Evolutionary conservation across 2,113 vertebrate species (phyloP).

Genomic region (Daphoenositta chrysoptera): DNA sequence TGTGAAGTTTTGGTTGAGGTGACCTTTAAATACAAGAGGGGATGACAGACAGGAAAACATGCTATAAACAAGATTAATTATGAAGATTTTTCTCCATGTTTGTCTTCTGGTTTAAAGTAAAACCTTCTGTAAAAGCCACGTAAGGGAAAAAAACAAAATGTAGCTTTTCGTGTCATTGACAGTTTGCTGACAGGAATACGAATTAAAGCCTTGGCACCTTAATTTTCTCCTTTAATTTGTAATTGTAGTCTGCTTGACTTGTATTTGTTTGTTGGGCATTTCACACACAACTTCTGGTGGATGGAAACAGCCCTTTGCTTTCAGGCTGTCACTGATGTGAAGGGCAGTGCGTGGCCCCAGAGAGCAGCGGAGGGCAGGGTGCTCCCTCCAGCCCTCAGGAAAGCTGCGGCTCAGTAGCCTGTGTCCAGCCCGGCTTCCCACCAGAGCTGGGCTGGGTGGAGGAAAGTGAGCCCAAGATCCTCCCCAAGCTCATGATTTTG

Average conservation of each 20-base stretch:
- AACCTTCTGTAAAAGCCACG: background rate
- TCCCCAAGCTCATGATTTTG: background rate
- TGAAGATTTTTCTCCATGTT: background rate
- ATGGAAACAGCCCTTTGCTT: background rate
- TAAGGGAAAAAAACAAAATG: background rate
- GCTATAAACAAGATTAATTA: background rate
- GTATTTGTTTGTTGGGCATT: background rate
- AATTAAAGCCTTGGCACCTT: background rate
- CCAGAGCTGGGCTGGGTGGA: background rate
- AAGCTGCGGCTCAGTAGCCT: background rate
- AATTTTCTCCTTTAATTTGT: background rate
- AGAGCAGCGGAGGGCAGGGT: background rate
- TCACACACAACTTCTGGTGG: background rate
- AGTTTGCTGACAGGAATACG: background rate
- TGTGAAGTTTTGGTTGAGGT: background rate
- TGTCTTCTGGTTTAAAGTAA: background rate
- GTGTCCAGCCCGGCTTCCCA: background rate
- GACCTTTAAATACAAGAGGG: background rate
- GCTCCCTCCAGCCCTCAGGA: rapidly evolving
- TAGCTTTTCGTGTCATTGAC: background rate
- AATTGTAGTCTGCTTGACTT: background rate
- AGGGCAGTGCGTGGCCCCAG: background rate
- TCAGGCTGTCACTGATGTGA: background rate
- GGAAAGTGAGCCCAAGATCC: background rate
- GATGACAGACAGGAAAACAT: background rate